Percentiles rank a stretch among this genome's conserved stretches.
Conservation (phyloP, 2,113 vertebrate genomes). For the Bolborhynchus lineola region DNA sequence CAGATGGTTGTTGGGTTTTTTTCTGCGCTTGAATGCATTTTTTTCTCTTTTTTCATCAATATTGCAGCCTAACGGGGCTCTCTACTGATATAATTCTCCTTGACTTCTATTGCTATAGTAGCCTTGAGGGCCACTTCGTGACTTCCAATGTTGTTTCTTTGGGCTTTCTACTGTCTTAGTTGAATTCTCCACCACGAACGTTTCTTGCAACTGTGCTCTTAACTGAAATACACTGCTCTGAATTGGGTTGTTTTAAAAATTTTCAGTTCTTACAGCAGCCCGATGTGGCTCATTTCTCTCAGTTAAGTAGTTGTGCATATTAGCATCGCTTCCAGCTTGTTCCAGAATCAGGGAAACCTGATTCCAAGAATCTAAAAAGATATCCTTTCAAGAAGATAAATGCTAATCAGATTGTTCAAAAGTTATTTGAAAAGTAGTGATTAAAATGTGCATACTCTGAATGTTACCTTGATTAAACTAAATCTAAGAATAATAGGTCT, state of each 20-base stretch:
- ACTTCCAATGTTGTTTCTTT: neutral
- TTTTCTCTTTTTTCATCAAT: neutral
- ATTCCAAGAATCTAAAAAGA: neutral
- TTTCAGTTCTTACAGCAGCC: neutral
- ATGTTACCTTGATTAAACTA: neutral
- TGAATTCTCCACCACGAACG: neutral
- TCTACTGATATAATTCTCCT: neutral
- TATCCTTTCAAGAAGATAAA: neutral
- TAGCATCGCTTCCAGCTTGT: neutral
- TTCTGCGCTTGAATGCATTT: neutral
- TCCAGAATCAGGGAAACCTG: neutral
- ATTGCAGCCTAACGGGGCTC: neutral
- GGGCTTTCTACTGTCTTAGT: neutral
- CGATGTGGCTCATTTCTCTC: neutral
- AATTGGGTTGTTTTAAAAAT: neutral
- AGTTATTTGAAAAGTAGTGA: neutral
- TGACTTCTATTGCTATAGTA: neutral
- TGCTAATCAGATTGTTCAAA: neutral
- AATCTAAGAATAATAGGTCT: neutral
- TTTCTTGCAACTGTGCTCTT: neutral
- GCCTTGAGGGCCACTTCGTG: neutral
- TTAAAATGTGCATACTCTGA: neutral
- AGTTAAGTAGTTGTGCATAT: neutral
- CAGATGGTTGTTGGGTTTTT: neutral
- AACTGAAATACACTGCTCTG: neutral